phyloP scores from a whole-genome alignment of 2,113 vertebrate genomes.

The Suncus etruscus region DNA sequence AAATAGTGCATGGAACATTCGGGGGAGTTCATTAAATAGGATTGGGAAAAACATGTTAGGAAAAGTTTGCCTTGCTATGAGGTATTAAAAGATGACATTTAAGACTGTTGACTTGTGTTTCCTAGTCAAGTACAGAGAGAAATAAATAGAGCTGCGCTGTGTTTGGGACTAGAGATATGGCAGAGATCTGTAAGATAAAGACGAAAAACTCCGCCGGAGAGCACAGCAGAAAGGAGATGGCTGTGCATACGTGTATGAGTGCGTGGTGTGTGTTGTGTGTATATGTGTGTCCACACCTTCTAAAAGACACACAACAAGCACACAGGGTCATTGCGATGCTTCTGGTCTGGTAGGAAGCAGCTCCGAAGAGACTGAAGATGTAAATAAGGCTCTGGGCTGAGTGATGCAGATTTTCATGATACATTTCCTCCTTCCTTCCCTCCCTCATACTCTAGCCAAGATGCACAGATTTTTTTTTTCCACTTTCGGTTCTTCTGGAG shows the following conservation, averaged over 20 bases:
- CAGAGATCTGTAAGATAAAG: conserved; percentile 54
- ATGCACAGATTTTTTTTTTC: conserved; percentile 64
- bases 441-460: background rate
- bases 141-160: conserved; percentile 68
- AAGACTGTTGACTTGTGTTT: conserved; percentile 79
- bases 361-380: conserved; percentile 81
- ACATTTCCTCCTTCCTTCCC: conserved; percentile 72
- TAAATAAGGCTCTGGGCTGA: conserved; percentile 84
- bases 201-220: background rate
- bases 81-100: conserved; percentile 85
- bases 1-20: conserved; percentile 82
- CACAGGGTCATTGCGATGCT: conserved; percentile 75
- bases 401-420: conserved; percentile 77
- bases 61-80: conserved; percentile 88
- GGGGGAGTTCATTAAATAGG: conserved; percentile 86
- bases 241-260: conserved; percentile 49
- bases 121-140: conserved; percentile 74
- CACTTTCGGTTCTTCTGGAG: conserved; percentile 77
- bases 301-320: conserved; percentile 64
- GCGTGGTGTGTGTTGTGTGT: background rate
- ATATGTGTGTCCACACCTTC: background rate
- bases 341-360: conserved; percentile 80
- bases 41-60: conserved; percentile 79
- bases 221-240: background rate
- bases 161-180: conserved; percentile 61